These are phyloP conservation scores for Melanaphis sacchari DNA, from an alignment of 1,140 invertebrate genomes.

Conservation along the genomic window DNA sequence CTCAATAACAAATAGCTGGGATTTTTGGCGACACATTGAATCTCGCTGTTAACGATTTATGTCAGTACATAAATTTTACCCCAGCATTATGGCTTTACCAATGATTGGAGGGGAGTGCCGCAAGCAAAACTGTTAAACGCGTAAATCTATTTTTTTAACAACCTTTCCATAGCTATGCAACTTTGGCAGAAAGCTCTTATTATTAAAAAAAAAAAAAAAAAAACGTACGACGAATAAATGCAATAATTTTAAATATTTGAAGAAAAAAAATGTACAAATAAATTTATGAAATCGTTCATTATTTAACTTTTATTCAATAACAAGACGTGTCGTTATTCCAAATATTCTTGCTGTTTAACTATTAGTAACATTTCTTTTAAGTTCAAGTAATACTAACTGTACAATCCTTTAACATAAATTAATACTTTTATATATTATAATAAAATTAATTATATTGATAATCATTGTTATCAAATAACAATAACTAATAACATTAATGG, in stretches of 20 bases:
- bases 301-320: background rate
- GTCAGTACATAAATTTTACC: slow-evolving; percentile 42
- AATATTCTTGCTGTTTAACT: background rate
- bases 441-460: too few species aligned
- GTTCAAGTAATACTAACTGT: background rate
- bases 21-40: slow-evolving; percentile 52
- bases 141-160: slow-evolving; percentile 53
- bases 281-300: background rate
- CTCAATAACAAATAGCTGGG: slow-evolving; percentile 42
- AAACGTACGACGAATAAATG: background rate
- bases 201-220: slow-evolving; percentile 26
- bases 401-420: background rate
- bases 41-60: slow-evolving; percentile 51
- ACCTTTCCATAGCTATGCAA: background rate
- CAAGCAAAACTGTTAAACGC: slow-evolving; percentile 42
- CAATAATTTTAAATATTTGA: slow-evolving; percentile 25
- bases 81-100: background rate
- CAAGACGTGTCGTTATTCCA: background rate
- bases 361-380: background rate
- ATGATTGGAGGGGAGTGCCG: slow-evolving; percentile 18
- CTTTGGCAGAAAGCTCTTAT: slow-evolving; percentile 42
- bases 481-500: too few species aligned
- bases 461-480: too few species aligned
- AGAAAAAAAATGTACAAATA: background rate
- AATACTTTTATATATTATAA: background rate